Evolutionary conservation across 2,888 invertebrate genomes (phyloP), one percentile per base, ranked within the genome.

Genomic region (Eledona agricola): DNA sequence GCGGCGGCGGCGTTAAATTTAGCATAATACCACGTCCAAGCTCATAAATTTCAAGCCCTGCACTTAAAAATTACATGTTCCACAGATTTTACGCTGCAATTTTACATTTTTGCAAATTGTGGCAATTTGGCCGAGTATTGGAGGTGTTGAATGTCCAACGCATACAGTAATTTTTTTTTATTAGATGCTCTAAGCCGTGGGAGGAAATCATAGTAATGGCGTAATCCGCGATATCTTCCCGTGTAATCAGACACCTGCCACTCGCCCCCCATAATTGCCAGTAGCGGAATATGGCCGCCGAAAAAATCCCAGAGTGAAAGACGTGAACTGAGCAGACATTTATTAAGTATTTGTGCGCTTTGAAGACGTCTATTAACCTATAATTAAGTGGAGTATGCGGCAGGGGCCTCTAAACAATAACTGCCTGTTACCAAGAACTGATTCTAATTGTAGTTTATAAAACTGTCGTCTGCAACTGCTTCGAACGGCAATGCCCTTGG

Each of bases 391-490:
- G 34, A 45, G 34, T 45, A 45, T 25, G 32, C 45, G 4, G 46
- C 19, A 46, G 46, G 26, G 28, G 28, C 35, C 35, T 17, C 37
- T 28, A 37, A 20, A 47, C 37, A 47, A 47, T 34, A 47, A 37
- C 10, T 37, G 6, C 37, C 32, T 34, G 29, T 23, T 47, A 22
- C 28, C 20, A 37, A 37, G 29, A 37, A 45, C 35, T 37, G 28
- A 28, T 35, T 47, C 37, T 51, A 51, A 51, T 51, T 43, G 35
- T 29, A 35, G 43, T 37, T 51, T 51, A 43, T 51, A 23, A 51
- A 51, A 42, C 40, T 50, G 45, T 37, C 37, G 29, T 45, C 34
- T 37, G 31, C 42, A n/a, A n/a, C 50, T 32, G 50, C 40, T 51
- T 31, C 42, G 22, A 32, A 28, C 51, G 51, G 43, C 51, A 45